phyloP scores from a whole-genome alignment of 2,888 invertebrate species.

The Eugnorisma glareosa region DNA sequence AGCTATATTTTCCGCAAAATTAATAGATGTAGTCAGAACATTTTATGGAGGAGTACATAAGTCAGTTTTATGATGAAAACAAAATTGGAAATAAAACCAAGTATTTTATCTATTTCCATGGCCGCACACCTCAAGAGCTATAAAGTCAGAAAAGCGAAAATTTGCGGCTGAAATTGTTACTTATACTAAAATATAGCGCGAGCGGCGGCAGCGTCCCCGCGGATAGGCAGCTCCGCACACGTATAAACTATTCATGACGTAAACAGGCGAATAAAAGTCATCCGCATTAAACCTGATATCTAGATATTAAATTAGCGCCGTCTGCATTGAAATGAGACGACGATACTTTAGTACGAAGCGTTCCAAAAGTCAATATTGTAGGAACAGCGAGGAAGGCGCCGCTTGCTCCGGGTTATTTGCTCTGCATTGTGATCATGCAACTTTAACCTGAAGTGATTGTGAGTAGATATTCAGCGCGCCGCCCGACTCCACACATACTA shows the following conservation, averaged over 20 bases:
- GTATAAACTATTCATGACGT: conserved; percentile 68
- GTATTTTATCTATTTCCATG: conserved; percentile 56
- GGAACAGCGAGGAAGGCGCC: conserved; percentile 77
- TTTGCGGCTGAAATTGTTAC: conserved; percentile 62
- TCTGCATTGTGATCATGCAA: conserved; percentile 87
- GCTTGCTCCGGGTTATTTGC: conserved; percentile 80
- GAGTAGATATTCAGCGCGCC: conserved; percentile 81
- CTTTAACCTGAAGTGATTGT: conserved; percentile 85
- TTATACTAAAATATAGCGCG: conserved; percentile 64
- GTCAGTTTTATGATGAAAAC: conserved; percentile 46
- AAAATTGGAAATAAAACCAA: conserved; percentile 54
- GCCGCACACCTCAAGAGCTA: conserved; percentile 48
- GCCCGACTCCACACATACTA: conserved; percentile 70
- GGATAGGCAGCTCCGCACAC: conserved; percentile 53
- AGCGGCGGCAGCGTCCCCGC: conserved; percentile 53
- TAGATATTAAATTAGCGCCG: conserved; percentile 66
- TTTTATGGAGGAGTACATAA: conserved; percentile 12
- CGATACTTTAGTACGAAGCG: conserved; percentile 71
- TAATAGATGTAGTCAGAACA: conserved; percentile 12
- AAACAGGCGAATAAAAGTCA: conserved; percentile 66
- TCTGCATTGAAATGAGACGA: conserved; percentile 60
- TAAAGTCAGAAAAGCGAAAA: conserved; percentile 63
- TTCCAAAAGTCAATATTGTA: conserved; percentile 79
- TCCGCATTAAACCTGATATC: conserved; percentile 64
- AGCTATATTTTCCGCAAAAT: conserved; percentile 20